A percentile compares a stretch with the other conserved stretches of the same genome.
These are phyloP conservation scores for Parus major DNA, from an alignment of 2,113 vertebrate genomes.

Conservation along the genomic window DNA sequence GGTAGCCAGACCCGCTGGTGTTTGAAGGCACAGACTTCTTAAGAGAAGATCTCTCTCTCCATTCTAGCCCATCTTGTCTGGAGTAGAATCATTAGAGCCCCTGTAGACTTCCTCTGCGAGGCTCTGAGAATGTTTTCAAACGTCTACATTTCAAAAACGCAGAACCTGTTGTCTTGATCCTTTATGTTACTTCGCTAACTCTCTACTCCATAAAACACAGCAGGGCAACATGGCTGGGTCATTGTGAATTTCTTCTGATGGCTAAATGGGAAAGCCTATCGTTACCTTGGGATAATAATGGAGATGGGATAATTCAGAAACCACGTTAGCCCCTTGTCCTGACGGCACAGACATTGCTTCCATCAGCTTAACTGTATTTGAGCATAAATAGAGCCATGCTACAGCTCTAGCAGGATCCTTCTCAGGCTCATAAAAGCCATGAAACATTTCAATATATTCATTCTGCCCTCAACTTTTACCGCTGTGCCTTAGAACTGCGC, in stretches of 20 bases:
- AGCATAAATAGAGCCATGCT: background rate
- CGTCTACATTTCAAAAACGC: conserved; percentile 36
- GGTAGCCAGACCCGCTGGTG: background rate
- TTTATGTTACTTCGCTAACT: conserved; percentile 25
- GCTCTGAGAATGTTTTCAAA: conserved; percentile 56
- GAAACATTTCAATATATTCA: background rate
- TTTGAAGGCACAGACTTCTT: conserved; percentile 57
- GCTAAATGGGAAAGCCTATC: conserved; percentile 20
- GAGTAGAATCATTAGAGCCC: conserved; percentile 20
- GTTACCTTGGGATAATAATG: background rate
- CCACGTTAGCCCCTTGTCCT: background rate
- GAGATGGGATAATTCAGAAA: conserved; percentile 8
- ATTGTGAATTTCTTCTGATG: background rate
- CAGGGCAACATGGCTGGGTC: conserved; percentile 22
- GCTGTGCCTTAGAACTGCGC: background rate
- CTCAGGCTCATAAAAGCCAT: background rate
- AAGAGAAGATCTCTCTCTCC: conserved; percentile 9
- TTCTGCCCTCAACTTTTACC: conserved; percentile 8
- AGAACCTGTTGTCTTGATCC: conserved; percentile 49
- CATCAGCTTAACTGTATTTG: background rate
- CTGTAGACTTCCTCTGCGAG: conserved; percentile 29
- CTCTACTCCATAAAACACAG: conserved; percentile 26
- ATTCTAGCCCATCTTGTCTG: conserved; percentile 3
- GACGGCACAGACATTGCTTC: background rate
- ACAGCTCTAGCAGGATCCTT: background rate